Evolutionary conservation across 2,797 vertebrate species (phyloP), one percentile per base, ranked within the genome.

Genomic region (Sandelia bainsii): DNA sequence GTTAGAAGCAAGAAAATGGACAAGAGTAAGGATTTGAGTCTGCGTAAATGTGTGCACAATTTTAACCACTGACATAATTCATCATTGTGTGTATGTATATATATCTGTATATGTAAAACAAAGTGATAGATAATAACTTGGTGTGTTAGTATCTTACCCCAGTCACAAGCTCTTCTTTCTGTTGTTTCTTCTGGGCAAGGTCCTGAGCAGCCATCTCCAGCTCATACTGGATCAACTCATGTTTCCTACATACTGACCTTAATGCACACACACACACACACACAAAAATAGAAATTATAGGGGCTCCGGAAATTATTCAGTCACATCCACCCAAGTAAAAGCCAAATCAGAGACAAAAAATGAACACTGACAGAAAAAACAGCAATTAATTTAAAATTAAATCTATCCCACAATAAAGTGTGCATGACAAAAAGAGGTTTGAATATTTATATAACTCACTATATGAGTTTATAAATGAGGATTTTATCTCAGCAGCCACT

Each of bases 191-290:
- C 59, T 93, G 92, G 45, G 87, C 86, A 22, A 99, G 93, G 86
- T 99, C 98, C 86, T 96, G 96, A 58, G 93, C 94, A 29, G 94
- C 94, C 83, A 93, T 95, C 94, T 99, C 98, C 92, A 98, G 82
- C 71, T 99, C 98, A 64, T 97, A 99, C 72, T 99, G 98, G 90
- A 96, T 95, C 81, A 99, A 91, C 84, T 99, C 98, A 4, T 99
- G 96, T 85, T 99, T 99, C 90, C 91, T 95, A 88, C 98, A 99
- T 39, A 99, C 98, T 14, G 97, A 95, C 94, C 98, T 99, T 59
- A 42, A 88, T 2, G 11, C 32, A 82, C 8, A 59, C 6, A 59
- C 1, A 44, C 19, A 25, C 19, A 46, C 22, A 42, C 46, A 49
- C n/a, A 22, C n/a, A 45, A 40, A 34, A 9, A 34, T 8, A 34